Conservation (phyloP, 2,888 invertebrate species). For the Drosophila rubida region DNA sequence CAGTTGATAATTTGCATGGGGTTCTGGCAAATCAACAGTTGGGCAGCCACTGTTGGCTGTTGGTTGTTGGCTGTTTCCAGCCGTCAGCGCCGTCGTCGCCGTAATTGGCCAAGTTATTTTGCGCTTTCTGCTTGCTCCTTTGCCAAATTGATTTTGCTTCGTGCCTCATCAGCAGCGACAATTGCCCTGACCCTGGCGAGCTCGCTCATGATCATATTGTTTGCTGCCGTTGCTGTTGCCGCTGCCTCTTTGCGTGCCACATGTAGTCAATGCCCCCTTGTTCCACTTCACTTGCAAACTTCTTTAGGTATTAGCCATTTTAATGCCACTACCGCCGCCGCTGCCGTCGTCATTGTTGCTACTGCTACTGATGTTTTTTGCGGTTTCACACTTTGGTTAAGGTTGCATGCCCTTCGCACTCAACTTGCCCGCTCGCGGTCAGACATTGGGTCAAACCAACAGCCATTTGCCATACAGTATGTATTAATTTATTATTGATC, state of each 20-base stretch:
- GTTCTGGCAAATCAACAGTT: conserved; percentile 16
- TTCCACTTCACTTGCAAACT: conserved; percentile 25
- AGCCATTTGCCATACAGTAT: conserved; percentile 12
- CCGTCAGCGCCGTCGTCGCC: conserved; percentile 13
- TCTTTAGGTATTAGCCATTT: conserved; percentile 13
- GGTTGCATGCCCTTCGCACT: conserved; percentile 73
- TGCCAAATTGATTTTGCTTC: conserved; percentile 76
- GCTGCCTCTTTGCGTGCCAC: conserved; percentile 38
- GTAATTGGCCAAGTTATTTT: conserved; percentile 76
- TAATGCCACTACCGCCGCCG: conserved; percentile 57
- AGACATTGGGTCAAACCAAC: conserved; percentile 57
- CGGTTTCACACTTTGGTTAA: conserved; percentile 85
- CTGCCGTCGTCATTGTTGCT: not conserved
- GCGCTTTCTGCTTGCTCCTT: conserved; percentile 64
- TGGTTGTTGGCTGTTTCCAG: conserved; percentile 10
- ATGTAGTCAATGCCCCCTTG: conserved; percentile 38
- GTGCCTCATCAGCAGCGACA: conserved; percentile 77
- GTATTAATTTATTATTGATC: conserved; percentile 41
- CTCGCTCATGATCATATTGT: conserved; percentile 49
- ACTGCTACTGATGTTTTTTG: conserved; percentile 83
- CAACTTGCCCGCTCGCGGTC: conserved; percentile 30
- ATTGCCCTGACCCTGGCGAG: conserved; percentile 55
- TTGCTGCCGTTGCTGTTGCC: conserved; percentile 13
- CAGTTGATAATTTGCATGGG: conserved; percentile 58
- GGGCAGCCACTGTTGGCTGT: conserved; percentile 5